phyloP scores from a whole-genome alignment of 1,140 invertebrate species.

The Lepeophtheirus salmonis region DNA sequence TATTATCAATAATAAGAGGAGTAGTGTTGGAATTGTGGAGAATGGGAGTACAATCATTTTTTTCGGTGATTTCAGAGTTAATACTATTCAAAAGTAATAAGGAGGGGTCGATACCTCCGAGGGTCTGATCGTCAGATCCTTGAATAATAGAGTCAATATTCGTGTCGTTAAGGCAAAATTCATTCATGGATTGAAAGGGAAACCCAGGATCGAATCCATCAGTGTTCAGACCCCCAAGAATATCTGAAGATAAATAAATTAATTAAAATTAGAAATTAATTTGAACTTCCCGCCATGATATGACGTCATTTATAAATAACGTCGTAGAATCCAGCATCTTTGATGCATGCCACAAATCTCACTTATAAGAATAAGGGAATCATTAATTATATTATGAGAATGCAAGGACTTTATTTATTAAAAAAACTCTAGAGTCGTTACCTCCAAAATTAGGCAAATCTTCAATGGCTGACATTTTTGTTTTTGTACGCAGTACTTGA shows the following conservation, averaged over 20 bases:
- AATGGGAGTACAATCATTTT: too few relatives aligned
- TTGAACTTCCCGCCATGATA: background rate
- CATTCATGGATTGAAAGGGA: background rate
- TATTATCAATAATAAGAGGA: too few relatives aligned
- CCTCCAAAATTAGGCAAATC: background rate
- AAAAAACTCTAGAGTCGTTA: too few relatives aligned
- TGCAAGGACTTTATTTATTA: too few relatives aligned
- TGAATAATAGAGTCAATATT: background rate
- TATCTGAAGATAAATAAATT: background rate
- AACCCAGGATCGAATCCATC: background rate
- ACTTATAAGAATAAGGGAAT: too few relatives aligned
- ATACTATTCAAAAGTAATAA: too few relatives aligned
- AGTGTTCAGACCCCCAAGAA: too few relatives aligned
- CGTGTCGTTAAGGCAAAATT: background rate
- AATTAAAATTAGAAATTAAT: too few relatives aligned
- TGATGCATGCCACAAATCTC: too few relatives aligned
- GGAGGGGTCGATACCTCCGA: background rate
- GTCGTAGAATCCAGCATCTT: too few relatives aligned
- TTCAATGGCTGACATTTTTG: background rate
- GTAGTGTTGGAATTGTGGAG: too few relatives aligned
- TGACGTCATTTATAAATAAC: background rate
- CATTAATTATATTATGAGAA: background rate
- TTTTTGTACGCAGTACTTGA: background rate
- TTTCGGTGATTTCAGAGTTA: too few relatives aligned
- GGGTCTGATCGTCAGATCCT: background rate